Conservation (phyloP, 1,140 invertebrate species). For the Wiebesia pumilae region DNA sequence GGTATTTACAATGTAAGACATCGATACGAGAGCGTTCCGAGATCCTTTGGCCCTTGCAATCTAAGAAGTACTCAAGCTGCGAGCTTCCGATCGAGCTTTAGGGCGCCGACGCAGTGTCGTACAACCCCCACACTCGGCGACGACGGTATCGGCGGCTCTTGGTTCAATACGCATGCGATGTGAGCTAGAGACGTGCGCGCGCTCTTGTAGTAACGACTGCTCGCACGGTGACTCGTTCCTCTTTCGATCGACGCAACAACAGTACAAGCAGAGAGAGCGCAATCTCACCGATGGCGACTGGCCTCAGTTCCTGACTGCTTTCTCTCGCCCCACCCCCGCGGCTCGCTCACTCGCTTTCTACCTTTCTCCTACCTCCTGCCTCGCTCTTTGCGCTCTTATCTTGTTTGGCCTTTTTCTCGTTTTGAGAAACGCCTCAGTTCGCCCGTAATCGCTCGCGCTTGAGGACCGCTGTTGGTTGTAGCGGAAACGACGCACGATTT, state of each 20-base stretch:
- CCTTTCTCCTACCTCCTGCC: background rate
- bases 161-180: conserved; percentile 72
- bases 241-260: conserved; percentile 72
- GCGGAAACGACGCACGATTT: background rate
- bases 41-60: too few relatives aligned
- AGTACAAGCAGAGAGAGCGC: conserved; percentile 58
- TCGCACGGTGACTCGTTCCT: conserved; percentile 53
- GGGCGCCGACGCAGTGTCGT: background rate
- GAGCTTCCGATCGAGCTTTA: background rate
- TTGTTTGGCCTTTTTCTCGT: background rate
- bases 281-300: conserved; percentile 63
- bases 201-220: conserved; percentile 57
- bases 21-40: too few relatives aligned
- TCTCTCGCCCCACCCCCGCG: conserved; percentile 26
- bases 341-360: background rate
- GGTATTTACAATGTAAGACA: too few relatives aligned
- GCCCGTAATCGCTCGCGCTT: background rate
- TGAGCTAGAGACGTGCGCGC: conserved; percentile 64
- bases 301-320: conserved; percentile 53
- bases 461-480: background rate
- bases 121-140: background rate
- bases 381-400: background rate
- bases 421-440: background rate
- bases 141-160: conserved; percentile 29
- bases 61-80: too few relatives aligned